These are phyloP conservation scores for Dendroctonus valens DNA, from an alignment of 1,140 invertebrate genomes.

Conservation along the genomic window DNA sequence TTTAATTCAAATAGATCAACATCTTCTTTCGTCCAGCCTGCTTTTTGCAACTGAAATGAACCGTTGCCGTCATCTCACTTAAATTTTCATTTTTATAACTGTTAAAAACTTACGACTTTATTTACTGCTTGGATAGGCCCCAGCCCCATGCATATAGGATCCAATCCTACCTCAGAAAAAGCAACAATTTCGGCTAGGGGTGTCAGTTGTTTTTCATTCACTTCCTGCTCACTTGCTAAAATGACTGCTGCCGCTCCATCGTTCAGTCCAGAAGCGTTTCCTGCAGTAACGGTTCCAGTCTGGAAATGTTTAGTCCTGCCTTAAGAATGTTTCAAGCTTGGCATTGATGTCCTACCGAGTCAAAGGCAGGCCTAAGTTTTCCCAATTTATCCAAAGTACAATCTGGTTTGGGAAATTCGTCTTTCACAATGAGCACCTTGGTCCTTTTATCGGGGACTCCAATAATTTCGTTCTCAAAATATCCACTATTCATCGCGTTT, in stretches of 20 bases:
- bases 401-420: slow-evolving; percentile 68
- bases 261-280: slow-evolving; percentile 80
- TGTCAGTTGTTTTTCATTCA: slow-evolving; percentile 50
- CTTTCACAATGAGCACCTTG: slow-evolving; percentile 55
- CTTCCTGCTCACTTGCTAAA: slow-evolving; percentile 62
- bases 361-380: slow-evolving; percentile 65
- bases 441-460: slow-evolving; percentile 61
- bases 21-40: slow-evolving; percentile 75
- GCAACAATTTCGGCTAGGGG: slow-evolving; percentile 68
- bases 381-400: slow-evolving; percentile 60
- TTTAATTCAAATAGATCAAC: slow-evolving; percentile 90
- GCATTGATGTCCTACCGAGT: slow-evolving; percentile 34
- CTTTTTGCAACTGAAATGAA: slow-evolving; percentile 65
- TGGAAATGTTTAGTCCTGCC: slow-evolving; percentile 18
- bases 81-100: slow-evolving; percentile 5
- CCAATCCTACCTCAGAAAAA: slow-evolving; percentile 65
- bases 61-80: neutral
- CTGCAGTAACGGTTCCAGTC: slow-evolving; percentile 73
- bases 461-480: slow-evolving; percentile 73
- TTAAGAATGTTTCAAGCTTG: slow-evolving; percentile 1
- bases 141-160: slow-evolving; percentile 74
- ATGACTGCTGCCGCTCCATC: slow-evolving; percentile 84
- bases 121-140: slow-evolving; percentile 71
- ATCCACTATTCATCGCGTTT: slow-evolving; percentile 61
- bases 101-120: slow-evolving; percentile 56